Percentiles rank a stretch among this genome's conserved stretches.
Conservation (phyloP, 2,888 invertebrate genomes). For the Petrophora chlorosata region DNA sequence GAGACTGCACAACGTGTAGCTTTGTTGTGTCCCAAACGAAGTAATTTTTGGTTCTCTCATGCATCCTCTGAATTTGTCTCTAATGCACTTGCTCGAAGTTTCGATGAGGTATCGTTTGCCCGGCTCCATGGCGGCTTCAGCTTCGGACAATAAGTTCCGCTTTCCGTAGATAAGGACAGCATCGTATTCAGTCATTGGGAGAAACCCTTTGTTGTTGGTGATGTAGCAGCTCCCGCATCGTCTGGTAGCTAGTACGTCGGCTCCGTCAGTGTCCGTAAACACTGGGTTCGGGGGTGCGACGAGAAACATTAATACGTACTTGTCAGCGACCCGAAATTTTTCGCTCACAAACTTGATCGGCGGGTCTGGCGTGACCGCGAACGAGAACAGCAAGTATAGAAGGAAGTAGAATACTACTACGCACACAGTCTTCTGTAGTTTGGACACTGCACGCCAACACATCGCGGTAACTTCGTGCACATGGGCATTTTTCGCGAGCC, state of each 20-base stretch:
- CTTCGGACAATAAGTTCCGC: conserved; percentile 35
- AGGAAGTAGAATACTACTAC: conserved; percentile 49
- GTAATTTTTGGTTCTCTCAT: conserved; percentile 48
- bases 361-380: conserved; percentile 43
- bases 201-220: conserved; percentile 62
- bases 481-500: conserved; percentile 34
- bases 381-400: conserved; percentile 49
- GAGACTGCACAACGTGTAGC: conserved; percentile 34
- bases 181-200: conserved; percentile 60
- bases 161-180: conserved; percentile 52
- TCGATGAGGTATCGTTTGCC: conserved; percentile 52
- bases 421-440: conserved; percentile 50
- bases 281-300: conserved; percentile 43
- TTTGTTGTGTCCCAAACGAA: conserved; percentile 41
- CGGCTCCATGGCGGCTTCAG: conserved; percentile 50
- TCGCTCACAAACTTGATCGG: conserved; percentile 52
- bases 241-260: conserved; percentile 47
- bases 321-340: conserved; percentile 52
- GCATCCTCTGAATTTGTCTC: conserved; percentile 49
- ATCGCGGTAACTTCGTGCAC: conserved; percentile 45
- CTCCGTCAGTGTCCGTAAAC: conserved; percentile 54
- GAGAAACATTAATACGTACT: conserved; percentile 56
- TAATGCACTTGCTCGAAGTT: conserved; percentile 45
- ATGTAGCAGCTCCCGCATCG: conserved; percentile 58
- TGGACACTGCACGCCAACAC: conserved; percentile 57